A percentile compares a stretch with the other conserved stretches of the same genome.
These are phyloP conservation scores for Nomada ferruginata DNA, from an alignment of 2,888 invertebrate species.

Conservation along the genomic window DNA sequence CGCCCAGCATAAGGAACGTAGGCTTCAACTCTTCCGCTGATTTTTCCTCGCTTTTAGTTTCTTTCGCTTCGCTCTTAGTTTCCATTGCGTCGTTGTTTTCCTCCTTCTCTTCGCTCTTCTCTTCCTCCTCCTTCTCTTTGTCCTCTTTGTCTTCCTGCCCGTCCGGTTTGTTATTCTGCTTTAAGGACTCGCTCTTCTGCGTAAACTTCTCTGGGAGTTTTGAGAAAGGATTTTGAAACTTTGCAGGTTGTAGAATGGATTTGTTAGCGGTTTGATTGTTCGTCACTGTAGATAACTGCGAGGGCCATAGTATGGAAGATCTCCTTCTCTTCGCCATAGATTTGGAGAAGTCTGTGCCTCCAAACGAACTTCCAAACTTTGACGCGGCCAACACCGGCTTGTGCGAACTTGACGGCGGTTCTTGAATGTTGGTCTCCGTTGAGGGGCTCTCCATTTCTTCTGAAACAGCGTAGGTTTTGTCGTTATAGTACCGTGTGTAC, in stretches of 20 bases:
- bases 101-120: background rate
- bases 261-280: slow-evolving; percentile 71
- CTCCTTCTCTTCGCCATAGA: slow-evolving; percentile 70
- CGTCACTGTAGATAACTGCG: slow-evolving; percentile 75
- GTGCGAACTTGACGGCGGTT: slow-evolving; percentile 62
- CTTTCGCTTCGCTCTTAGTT: slow-evolving; percentile 58
- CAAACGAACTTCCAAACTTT: slow-evolving; percentile 76
- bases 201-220: slow-evolving; percentile 68
- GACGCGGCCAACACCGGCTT: slow-evolving; percentile 73
- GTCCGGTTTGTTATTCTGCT: slow-evolving; percentile 55
- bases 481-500: background rate
- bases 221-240: slow-evolving; percentile 79
- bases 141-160: background rate
- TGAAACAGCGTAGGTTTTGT: slow-evolving; percentile 48
- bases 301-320: slow-evolving; percentile 77
- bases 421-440: slow-evolving; percentile 68
- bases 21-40: slow-evolving; percentile 72
- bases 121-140: background rate
- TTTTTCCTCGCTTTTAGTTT: slow-evolving; percentile 68
- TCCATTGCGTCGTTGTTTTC: slow-evolving; percentile 28
- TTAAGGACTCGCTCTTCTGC: slow-evolving; percentile 49
- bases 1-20: slow-evolving; percentile 79
- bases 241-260: slow-evolving; percentile 76
- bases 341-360: slow-evolving; percentile 71
- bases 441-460: slow-evolving; percentile 72